Evolutionary conservation across 2,797 vertebrate genomes (phyloP).

Genomic region (Philypnodon macrostomus): DNA sequence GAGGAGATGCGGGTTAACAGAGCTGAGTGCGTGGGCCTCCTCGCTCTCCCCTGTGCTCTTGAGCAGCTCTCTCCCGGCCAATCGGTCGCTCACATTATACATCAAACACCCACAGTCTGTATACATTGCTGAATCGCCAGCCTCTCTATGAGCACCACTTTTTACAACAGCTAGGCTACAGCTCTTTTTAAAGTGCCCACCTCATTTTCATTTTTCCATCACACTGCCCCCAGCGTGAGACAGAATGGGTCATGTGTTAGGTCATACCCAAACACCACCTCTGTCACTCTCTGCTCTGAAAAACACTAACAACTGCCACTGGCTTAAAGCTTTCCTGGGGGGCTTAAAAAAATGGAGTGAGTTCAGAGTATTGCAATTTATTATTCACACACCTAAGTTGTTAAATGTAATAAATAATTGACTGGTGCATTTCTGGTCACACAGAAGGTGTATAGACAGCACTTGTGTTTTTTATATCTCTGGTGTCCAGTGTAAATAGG

Average conservation of each 20-base stretch:
- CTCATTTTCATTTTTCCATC: constrained; percentile 17
- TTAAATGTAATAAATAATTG: constrained; percentile 1
- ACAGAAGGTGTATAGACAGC: not conserved
- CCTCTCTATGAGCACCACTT: constrained; percentile 38
- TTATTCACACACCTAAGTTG: constrained; percentile 8
- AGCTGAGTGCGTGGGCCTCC: constrained; percentile 61
- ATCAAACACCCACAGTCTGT: constrained; percentile 64
- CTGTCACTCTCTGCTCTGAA: constrained; percentile 9
- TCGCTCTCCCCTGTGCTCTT: constrained; percentile 61
- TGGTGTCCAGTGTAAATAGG: constrained; percentile 1
- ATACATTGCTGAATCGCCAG: constrained; percentile 29
- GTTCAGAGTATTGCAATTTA: not conserved
- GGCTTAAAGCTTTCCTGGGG: constrained; percentile 15
- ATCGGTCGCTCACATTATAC: constrained; percentile 57
- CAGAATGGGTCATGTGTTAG: constrained; percentile 14
- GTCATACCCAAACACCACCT: constrained; percentile 13
- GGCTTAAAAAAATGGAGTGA: too few species aligned
- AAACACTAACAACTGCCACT: constrained; percentile 21
- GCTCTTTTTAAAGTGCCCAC: constrained; percentile 32
- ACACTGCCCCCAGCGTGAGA: constrained; percentile 1
- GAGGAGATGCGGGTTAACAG: constrained; percentile 55
- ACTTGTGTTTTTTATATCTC: constrained; percentile 6
- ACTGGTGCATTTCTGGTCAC: not conserved
- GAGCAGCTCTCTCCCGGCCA: constrained; percentile 61
- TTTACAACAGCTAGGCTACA: constrained; percentile 18